phyloP scores from a whole-genome alignment of 2,113 vertebrate species.

The Oryzias woworae region DNA sequence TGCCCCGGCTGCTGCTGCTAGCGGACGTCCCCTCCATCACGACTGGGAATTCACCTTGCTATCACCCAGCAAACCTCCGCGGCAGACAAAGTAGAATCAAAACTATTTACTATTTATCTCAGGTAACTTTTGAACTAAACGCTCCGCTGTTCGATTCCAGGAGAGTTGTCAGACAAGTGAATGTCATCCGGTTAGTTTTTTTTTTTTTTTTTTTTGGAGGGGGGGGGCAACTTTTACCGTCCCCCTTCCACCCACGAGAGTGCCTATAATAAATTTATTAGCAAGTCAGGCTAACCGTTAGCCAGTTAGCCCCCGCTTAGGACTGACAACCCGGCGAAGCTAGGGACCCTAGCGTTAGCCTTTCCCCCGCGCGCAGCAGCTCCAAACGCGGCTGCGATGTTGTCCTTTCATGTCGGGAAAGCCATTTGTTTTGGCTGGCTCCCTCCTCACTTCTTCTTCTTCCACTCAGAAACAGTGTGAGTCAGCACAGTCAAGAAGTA shows the following conservation, averaged over 20 bases:
- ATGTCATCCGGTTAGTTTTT: constrained; percentile 28
- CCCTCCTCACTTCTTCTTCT: neutral
- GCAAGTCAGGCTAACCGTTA: constrained; percentile 43
- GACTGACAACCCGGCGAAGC: constrained; percentile 37
- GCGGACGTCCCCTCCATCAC: constrained; percentile 51
- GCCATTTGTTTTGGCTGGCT: constrained; percentile 50
- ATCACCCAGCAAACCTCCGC: constrained; percentile 23
- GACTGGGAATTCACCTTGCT: constrained; percentile 37
- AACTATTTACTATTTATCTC: constrained; percentile 8
- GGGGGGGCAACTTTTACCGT: constrained; percentile 48
- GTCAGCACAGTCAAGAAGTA: constrained; percentile 9
- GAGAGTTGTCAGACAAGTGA: constrained; percentile 44
- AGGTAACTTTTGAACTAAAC: constrained; percentile 34
- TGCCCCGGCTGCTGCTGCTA: constrained; percentile 22
- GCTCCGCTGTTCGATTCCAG: neutral
- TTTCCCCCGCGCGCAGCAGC: constrained; percentile 24
- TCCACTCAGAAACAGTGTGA: constrained; percentile 7
- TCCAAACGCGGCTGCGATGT: constrained; percentile 53
- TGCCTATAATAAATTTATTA: constrained; percentile 43
- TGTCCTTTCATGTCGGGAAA: constrained; percentile 49
- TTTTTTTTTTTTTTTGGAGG: neutral
- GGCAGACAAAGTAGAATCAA: constrained; percentile 9
- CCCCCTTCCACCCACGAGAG: constrained; percentile 34
- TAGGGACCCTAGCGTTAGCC: constrained; percentile 54
- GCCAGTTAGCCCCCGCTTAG: constrained; percentile 42